Base-by-base conservation (phyloP, 2,797 vertebrate species). In the Melanotaenia boesemani region DNA sequence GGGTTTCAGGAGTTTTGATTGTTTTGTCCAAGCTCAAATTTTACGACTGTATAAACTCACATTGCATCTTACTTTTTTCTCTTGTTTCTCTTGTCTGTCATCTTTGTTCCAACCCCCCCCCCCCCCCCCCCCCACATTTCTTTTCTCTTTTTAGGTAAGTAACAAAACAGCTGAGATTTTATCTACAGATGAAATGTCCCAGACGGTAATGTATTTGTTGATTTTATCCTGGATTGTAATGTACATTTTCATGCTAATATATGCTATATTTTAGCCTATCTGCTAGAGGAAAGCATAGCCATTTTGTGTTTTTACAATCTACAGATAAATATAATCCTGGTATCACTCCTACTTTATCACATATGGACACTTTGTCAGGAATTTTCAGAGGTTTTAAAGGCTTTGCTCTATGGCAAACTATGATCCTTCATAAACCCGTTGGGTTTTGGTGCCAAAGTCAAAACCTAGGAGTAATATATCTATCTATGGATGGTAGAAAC, bases 81-180 rank as follows among this genome's bases (percentile, higher is more conserved):
- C 52, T 70, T 67, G 7, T 55, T 58, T 50, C 10, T 39, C 37
- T 39, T 12, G 11, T 12, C 41, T 28, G n/a, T 15, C 34, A 18
- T 2, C 22, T 15, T 30, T 26, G 24, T 13, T 15, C 54, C 63
- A 13, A 26, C 55, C 11, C 66, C 54, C 20, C 57, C 62, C 56
- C 61, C 55, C 11, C 66, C 54, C 20, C 57, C 62, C 56, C 61
- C 22, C n/a, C 13, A 3, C 13, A 6, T 75, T 62, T 74, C 2
- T 73, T 70, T 68, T 89, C 46, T 91, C 46, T 77, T 80, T 89
- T 41, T 89, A 93, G 91, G 91, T 92, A 92, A 93, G 91, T 93
- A 78, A 85, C 64, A 72, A 79, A 72, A 81, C 74, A 72, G 37
- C 81, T 22, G 28, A 77, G 69, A 77, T 84, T 80, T 66, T 86